Base-by-base conservation (phyloP, 2,797 vertebrate genomes). In the Pampus argenteus region DNA sequence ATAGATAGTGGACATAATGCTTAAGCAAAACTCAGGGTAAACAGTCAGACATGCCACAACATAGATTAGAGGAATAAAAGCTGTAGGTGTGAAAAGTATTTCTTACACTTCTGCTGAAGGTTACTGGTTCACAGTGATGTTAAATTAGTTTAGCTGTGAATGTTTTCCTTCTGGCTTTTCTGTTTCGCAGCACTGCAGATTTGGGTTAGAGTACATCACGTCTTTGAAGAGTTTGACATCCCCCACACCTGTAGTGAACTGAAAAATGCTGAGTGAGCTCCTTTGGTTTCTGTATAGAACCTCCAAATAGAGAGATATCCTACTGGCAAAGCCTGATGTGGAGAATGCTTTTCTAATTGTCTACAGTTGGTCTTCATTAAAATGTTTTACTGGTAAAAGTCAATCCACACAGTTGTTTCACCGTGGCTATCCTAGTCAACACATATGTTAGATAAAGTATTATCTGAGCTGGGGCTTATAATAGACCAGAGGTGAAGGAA, bases 11-110 rank as follows among this genome's bases (percentile, higher is more conserved):
- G n/a, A n/a, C n/a, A n/a, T n/a, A n/a, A n/a, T n/a, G n/a, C n/a
- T n/a, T n/a, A n/a, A n/a, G n/a, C n/a, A n/a, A n/a, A n/a, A n/a
- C n/a, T n/a, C n/a, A n/a, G n/a, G n/a, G n/a, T n/a, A n/a, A n/a
- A n/a, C n/a, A n/a, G n/a, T n/a, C n/a, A n/a, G n/a, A n/a, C n/a
- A n/a, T n/a, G n/a, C n/a, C n/a, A n/a, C n/a, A n/a, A 47, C 23
- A 0, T 9, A 1, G 36, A 47, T 0, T 0, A 47, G 6, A 54
- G 3, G 5, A n/a, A 5, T 2, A 25, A 18, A 10, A 44, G 25
- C 49, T 50, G 57, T n/a, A 31, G 22, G 23, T 50, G 7, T 26
- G n/a, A 20, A 11, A 28, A 34, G 2, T 0, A 3, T 31, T 31
- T 29, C 9, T 38, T 9, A 40, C 14, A 20, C 6, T 15, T 28